These are phyloP conservation scores for Sebastes iracundus DNA, from an alignment of 2,797 vertebrate genomes.

Conservation along the genomic window DNA sequence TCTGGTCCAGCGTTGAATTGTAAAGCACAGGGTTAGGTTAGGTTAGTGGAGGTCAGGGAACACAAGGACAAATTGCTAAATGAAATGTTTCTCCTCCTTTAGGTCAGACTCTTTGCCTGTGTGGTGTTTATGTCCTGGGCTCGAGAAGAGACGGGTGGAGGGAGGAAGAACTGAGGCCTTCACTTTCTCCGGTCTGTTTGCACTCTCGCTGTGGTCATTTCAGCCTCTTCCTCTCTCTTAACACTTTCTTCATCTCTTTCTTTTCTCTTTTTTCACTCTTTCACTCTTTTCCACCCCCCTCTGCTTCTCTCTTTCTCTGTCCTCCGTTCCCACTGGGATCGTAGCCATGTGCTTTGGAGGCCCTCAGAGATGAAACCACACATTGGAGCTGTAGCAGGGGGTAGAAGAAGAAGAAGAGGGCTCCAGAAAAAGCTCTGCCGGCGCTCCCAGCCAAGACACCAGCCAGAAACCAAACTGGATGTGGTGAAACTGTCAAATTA, in stretches of 20 bases:
- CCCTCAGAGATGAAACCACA: conserved; percentile 80
- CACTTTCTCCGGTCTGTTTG: conserved; percentile 24
- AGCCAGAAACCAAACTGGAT: conserved; percentile 86
- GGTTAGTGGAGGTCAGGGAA: conserved; percentile 67
- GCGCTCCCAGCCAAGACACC: conserved; percentile 75
- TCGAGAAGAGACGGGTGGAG: conserved; percentile 7
- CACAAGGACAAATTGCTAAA: conserved; percentile 76
- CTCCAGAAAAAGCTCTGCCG: conserved; percentile 81
- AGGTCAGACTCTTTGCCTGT: conserved; percentile 52
- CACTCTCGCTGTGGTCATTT: conserved; percentile 13
- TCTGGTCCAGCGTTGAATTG: conserved; percentile 45
- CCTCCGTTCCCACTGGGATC: conserved; percentile 69
- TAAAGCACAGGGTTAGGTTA: conserved; percentile 66
- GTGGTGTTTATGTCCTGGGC: conserved; percentile 55
- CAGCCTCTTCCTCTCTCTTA: conserved; percentile 1
- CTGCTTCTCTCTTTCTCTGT: conserved; percentile 36
- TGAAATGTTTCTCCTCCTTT: conserved; percentile 64
- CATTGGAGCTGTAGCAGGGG: conserved; percentile 80
- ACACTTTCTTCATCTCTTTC: conserved; percentile 17
- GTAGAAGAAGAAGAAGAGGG: conserved; percentile 64
- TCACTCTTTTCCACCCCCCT: not conserved
- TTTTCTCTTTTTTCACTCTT: not conserved
- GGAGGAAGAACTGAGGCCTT: conserved; percentile 30
- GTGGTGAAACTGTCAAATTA: conserved; percentile 88
- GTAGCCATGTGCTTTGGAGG: conserved; percentile 81